Conservation (phyloP, 1,140 invertebrate species). For the Trialeurodes vaporariorum region DNA sequence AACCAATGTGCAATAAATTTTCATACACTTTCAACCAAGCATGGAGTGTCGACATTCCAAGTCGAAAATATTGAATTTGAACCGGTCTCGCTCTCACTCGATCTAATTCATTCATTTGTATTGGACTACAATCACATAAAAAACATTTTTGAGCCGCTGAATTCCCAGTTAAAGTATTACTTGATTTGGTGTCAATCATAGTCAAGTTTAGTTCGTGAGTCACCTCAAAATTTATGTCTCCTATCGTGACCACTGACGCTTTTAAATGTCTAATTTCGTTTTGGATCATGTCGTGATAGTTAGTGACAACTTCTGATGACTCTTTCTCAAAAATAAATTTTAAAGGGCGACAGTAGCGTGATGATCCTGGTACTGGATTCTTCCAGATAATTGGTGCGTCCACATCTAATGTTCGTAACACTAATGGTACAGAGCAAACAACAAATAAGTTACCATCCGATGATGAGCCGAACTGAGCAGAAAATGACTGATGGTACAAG, state of each 20-base stretch:
- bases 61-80: conserved; percentile 23
- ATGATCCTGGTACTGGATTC: background rate
- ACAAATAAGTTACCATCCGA: background rate
- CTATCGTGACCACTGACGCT: too few relatives aligned
- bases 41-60: conserved; percentile 33
- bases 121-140: conserved; percentile 32
- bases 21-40: conserved; percentile 31
- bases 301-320: too few relatives aligned
- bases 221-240: too few relatives aligned
- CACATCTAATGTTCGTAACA: background rate
- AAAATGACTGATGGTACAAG: background rate
- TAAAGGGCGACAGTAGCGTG: background rate
- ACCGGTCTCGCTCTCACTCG: conserved; percentile 20
- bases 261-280: too few relatives aligned
- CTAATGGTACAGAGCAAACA: background rate
- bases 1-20: conserved; percentile 28
- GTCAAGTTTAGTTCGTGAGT: too few relatives aligned
- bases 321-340: background rate
- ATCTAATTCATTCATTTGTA: conserved; percentile 33
- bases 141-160: conserved; percentile 33
- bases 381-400: background rate
- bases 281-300: too few relatives aligned
- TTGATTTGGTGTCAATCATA: conserved; percentile 37
- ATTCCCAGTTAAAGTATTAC: conserved; percentile 32
- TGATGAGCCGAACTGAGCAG: background rate